Conservation (phyloP, 2,113 vertebrate species). For the Nothoprocta pentlandii region DNA sequence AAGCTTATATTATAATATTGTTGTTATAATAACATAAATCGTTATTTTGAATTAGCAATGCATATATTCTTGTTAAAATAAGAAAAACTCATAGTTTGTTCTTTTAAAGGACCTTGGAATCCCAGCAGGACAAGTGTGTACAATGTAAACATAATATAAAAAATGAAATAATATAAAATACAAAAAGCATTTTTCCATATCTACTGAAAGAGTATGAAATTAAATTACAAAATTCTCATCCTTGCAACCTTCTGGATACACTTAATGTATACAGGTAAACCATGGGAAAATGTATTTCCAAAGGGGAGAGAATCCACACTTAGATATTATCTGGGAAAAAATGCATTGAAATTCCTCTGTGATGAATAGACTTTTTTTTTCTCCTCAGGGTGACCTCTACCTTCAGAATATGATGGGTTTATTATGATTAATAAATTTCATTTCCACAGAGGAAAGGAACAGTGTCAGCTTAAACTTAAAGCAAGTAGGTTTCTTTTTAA, state of each 20-base stretch:
- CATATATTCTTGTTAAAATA: neutral
- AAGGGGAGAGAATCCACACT: constrained; percentile 29
- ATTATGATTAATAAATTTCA: constrained; percentile 87
- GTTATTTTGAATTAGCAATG: neutral
- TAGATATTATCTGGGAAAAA: constrained; percentile 40
- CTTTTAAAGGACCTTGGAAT: constrained; percentile 34
- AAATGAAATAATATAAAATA: neutral
- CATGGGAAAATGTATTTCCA: constrained; percentile 24
- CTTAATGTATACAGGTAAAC: constrained; percentile 25
- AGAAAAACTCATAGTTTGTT: neutral
- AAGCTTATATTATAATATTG: neutral
- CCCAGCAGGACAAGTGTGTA: neutral
- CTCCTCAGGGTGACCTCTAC: constrained; percentile 81
- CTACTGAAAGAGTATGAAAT: neutral
- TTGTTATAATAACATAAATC: neutral
- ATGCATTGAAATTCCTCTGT: constrained; percentile 53
- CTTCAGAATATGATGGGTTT: constrained; percentile 81
- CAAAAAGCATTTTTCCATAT: neutral
- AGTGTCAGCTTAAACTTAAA: constrained; percentile 82
- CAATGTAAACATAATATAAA: neutral
- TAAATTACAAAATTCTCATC: neutral
- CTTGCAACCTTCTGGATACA: neutral
- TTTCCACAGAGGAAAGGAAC: constrained; percentile 83
- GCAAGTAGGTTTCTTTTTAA: constrained; percentile 81
- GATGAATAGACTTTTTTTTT: constrained; percentile 52